phyloP scores from a whole-genome alignment of 2,113 vertebrate genomes.

The Trochalopteron elliotii region DNA sequence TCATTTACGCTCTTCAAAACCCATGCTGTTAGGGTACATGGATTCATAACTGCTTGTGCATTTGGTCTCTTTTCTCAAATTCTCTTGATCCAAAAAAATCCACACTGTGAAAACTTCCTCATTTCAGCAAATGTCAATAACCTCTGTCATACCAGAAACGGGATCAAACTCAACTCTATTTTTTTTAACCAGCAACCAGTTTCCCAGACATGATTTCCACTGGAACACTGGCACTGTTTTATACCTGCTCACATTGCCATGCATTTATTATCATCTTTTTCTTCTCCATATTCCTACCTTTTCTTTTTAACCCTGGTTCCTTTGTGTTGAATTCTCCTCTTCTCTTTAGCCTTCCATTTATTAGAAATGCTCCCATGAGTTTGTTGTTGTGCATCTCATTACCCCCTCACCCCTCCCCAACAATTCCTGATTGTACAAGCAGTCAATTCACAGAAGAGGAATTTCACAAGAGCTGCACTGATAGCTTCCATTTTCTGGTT shows the following conservation, averaged over 20 bases:
- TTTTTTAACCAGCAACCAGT: not conserved
- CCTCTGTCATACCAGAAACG: not conserved
- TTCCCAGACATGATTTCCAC: not conserved
- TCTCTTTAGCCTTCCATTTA: not conserved
- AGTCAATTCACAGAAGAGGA: not conserved
- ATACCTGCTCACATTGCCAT: not conserved
- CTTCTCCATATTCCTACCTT: not conserved
- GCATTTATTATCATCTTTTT: not conserved
- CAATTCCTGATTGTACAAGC: not conserved
- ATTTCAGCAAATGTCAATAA: not conserved
- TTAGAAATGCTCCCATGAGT: not conserved
- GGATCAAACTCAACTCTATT: not conserved
- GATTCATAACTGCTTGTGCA: not conserved
- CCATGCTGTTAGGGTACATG: not conserved
- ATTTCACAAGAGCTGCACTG: not conserved
- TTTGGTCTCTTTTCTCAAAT: not conserved
- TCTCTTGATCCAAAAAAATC: not conserved
- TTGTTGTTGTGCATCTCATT: fast-evolving
- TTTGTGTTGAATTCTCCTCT: not conserved
- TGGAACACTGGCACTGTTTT: not conserved
- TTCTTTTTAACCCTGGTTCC: not conserved
- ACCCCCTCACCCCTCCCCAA: not conserved
- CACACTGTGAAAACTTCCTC: not conserved
- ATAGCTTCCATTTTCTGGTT: not conserved
- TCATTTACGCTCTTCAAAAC: not conserved